A percentile compares a stretch with the other conserved stretches of the same genome.
These are phyloP conservation scores for Coremacera marginata DNA, from an alignment of 2,888 invertebrate genomes.

Conservation along the genomic window DNA sequence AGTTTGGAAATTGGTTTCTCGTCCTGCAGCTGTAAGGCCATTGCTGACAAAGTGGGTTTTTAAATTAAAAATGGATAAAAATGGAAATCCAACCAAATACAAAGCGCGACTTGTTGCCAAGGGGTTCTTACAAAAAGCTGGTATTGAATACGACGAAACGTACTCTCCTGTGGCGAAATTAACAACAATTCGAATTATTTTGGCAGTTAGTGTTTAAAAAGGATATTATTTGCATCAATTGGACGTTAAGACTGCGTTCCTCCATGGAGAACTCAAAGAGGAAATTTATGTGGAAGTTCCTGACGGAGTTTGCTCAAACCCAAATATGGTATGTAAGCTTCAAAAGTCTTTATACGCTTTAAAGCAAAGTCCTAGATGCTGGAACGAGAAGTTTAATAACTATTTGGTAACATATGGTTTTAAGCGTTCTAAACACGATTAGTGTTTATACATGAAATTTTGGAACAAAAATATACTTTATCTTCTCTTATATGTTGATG, in stretches of 20 bases:
- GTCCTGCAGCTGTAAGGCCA: neutral
- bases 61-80: too few species aligned
- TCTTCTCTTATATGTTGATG: too few species aligned
- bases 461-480: neutral
- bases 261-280: conserved; percentile 20
- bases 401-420: conserved; percentile 23
- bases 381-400: conserved; percentile 36
- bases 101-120: too few species aligned
- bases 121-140: too few species aligned
- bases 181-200: conserved; percentile 37
- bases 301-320: too few species aligned
- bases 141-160: conserved; percentile 29
- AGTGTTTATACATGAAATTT: conserved; percentile 27
- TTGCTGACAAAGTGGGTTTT: conserved; percentile 38
- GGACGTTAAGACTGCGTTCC: too few species aligned
- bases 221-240: conserved; percentile 32
- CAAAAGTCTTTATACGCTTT: too few species aligned
- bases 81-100: too few species aligned
- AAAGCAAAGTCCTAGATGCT: too few species aligned
- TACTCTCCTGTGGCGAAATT: too few species aligned
- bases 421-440: conserved; percentile 12
- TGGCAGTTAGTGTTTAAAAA: conserved; percentile 30
- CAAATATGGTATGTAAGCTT: conserved; percentile 5
- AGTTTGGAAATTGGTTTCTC: neutral
- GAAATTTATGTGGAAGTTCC: too few species aligned